These are phyloP conservation scores for Agapostemon virescens DNA, from an alignment of 2,888 invertebrate genomes.

Conservation along the genomic window DNA sequence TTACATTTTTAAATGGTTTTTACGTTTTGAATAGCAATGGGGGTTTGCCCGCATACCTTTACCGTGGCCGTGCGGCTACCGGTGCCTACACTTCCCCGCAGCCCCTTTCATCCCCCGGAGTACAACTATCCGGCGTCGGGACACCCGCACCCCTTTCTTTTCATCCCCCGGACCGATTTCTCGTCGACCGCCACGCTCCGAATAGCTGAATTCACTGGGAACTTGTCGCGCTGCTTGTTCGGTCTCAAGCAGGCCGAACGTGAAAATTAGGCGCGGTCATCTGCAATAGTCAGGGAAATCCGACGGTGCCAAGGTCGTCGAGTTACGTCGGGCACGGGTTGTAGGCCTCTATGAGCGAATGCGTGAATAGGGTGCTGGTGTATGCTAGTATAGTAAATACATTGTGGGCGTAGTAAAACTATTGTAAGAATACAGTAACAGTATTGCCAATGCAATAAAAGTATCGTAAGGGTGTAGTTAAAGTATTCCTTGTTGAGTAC, in stretches of 20 bases:
- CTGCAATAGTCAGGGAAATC: too few species aligned
- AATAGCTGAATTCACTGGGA: background rate
- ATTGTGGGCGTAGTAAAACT: too few species aligned
- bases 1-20: constrained; percentile 81
- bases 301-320: too few species aligned
- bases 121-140: constrained; percentile 13
- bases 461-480: too few species aligned
- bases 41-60: constrained; percentile 66
- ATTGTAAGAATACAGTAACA: too few species aligned
- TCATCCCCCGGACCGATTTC: constrained; percentile 22
- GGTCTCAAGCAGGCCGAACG: background rate
- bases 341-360: too few species aligned
- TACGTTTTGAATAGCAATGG: constrained; percentile 81
- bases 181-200: background rate
- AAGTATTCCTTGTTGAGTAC: too few species aligned
- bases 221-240: background rate
- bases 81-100: background rate
- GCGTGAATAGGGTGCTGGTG: too few species aligned
- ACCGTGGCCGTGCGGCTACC: constrained; percentile 47
- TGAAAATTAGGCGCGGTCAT: too few species aligned
- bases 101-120: background rate
- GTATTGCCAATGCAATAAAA: too few species aligned
- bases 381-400: too few species aligned
- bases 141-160: constrained; percentile 10
- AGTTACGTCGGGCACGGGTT: too few species aligned